Evolutionary conservation across 1,140 invertebrate species (phyloP), one percentile per base, ranked within the genome.

Genomic region (Bombus polaris): DNA sequence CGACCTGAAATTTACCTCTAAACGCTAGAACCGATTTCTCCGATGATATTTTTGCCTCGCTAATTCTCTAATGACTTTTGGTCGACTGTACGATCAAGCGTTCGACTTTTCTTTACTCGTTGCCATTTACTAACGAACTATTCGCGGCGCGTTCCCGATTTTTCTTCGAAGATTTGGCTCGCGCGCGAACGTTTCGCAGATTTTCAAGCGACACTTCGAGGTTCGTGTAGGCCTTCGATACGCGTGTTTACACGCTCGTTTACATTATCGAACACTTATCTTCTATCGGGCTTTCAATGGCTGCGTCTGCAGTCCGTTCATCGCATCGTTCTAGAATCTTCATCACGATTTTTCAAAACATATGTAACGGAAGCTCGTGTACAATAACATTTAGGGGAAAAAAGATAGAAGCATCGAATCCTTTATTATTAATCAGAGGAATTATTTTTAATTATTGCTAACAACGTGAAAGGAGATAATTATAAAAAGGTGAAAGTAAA

Each of bases 231-330:
- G 73, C 73, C 81, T 42, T 83, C 57, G 53, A 74, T 74, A 80
- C 66, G 66, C 77, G 10, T 42, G 39, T 18, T 68, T 28, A 22
- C n/a, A 42, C n/a, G 35, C 12, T 53, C 71, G 37, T 66, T 53
- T n/a, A 22, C 62, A 32, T 39, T 12, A 53, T 83, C 81, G 59
- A 76, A 39, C 47, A n/a, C 28, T 44, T 35, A n/a, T 57, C 32
- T 35, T 22, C 32, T 65, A 66, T 37, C 74, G 28, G n/a, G 59
- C 32, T 81, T n/a, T 66, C 59, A 37, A 80, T 85, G 79, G 79
- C 71, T 68, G 83, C 83, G 84, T 85, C 77, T 75, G 79, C 79
- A 74, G 42, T 81, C 59, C 44, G 78, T 85, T 81, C 78, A 68
- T 85, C 77, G 77, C 59, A 5, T 10, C 22, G 3, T 32, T 59